A percentile compares a stretch with the other conserved stretches of the same genome.
These are phyloP conservation scores for Sepioteuthis lessoniana DNA, from an alignment of 2,888 invertebrate species.

Conservation along the genomic window DNA sequence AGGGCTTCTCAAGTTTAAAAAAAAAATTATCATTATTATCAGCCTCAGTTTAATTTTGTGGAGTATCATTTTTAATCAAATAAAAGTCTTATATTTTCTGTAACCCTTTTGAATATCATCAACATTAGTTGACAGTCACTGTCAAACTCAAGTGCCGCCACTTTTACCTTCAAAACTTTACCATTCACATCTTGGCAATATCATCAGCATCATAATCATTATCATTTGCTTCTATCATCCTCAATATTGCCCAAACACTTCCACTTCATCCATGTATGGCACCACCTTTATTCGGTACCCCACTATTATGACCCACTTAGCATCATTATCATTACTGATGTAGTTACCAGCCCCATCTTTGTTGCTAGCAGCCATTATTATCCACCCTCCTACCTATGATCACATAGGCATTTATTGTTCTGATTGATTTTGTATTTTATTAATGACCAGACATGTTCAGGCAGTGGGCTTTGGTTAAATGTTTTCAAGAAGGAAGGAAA, in stretches of 20 bases:
- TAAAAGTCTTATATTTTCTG: background rate
- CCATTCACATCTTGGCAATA: background rate
- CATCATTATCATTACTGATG: background rate
- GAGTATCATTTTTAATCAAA: too few species aligned
- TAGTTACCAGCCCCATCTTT: background rate
- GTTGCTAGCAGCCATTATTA: background rate
- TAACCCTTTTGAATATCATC: background rate
- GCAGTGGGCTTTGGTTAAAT: background rate
- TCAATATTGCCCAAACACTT: background rate
- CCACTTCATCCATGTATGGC: slow-evolving; percentile 10
- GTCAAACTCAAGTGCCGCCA: background rate
- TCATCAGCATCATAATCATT: background rate
- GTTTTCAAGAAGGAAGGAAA: background rate
- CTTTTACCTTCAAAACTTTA: background rate
- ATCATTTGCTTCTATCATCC: background rate
- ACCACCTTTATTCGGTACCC: background rate
- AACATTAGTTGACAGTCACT: background rate
- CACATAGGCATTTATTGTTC: background rate
- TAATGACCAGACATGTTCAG: background rate
- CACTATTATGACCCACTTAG: background rate
- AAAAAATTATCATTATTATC: too few species aligned
- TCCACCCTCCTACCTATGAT: background rate
- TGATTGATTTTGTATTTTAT: background rate
- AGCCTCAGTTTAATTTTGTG: too few species aligned
- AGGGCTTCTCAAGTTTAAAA: too few species aligned